phyloP scores from a whole-genome alignment of 2,797 vertebrate species.

The Distichodus sexfasciatus region DNA sequence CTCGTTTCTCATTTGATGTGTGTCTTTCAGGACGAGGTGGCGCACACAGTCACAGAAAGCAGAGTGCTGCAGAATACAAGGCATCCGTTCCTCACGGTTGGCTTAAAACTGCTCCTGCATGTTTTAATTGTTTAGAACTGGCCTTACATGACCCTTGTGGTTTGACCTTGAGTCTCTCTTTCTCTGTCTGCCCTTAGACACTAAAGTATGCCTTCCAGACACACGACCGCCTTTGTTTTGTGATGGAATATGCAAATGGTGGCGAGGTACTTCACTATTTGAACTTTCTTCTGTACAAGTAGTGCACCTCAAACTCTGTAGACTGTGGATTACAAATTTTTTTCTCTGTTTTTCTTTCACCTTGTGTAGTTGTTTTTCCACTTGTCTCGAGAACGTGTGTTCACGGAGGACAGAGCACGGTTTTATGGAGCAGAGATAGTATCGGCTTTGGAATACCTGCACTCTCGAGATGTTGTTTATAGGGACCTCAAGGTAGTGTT shows the following conservation, averaged over 20 bases:
- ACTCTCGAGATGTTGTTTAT: conserved; percentile 92
- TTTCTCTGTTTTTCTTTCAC: conserved; percentile 5
- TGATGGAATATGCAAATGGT: conserved; percentile 96
- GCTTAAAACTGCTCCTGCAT: conserved; percentile 30
- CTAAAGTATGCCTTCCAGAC: conserved; percentile 97
- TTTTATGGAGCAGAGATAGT: conserved; percentile 96
- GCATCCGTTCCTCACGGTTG: conserved; percentile 91
- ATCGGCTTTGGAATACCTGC: conserved; percentile 91
- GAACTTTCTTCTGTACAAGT: not conserved
- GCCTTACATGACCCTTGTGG: not conserved
- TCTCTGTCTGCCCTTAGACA: conserved; percentile 70
- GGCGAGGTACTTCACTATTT: conserved; percentile 79
- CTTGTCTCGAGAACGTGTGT: conserved; percentile 89
- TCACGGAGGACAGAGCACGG: conserved; percentile 88
- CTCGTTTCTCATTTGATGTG: too few species aligned
- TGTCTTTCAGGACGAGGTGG: conserved; percentile 85
- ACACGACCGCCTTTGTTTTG: conserved; percentile 90
- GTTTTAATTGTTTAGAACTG: not conserved
- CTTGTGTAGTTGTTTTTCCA: conserved; percentile 86
- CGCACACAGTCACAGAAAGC: conserved; percentile 95
- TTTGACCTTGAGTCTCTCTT: not conserved
- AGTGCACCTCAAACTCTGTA: not conserved
- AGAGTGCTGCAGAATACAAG: conserved; percentile 92
- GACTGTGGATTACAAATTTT: not conserved
- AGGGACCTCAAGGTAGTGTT: conserved; percentile 95